These are phyloP conservation scores for Macrosiphum euphorbiae DNA, from an alignment of 2,888 invertebrate species.

Conservation along the genomic window DNA sequence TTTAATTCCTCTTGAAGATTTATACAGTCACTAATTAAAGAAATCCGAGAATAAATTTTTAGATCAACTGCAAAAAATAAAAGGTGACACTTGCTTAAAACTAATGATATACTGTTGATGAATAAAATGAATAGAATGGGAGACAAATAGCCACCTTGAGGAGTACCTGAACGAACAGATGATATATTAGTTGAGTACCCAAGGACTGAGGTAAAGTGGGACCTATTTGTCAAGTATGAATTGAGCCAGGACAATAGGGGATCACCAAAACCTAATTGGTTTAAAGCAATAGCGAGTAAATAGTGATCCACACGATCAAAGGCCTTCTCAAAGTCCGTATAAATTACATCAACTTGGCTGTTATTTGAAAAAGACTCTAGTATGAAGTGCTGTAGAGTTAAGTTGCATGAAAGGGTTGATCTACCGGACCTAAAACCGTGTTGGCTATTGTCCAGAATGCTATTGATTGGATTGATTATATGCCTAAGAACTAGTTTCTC, in stretches of 20 bases:
- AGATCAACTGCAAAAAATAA: neutral
- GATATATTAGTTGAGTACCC: too few relatives aligned
- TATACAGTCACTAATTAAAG: neutral
- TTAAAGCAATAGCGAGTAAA: too few relatives aligned
- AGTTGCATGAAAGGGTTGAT: slow-evolving; percentile 66
- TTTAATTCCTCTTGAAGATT: neutral
- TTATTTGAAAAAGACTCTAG: slow-evolving; percentile 51
- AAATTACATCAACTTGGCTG: too few relatives aligned
- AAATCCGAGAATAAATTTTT: neutral
- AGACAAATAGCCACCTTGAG: too few relatives aligned
- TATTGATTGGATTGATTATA: slow-evolving; percentile 52
- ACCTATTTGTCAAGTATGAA: too few relatives aligned
- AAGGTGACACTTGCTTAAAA: neutral
- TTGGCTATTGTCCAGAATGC: slow-evolving; percentile 62
- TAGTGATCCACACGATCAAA: too few relatives aligned
- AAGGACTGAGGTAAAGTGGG: too few relatives aligned
- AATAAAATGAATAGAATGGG: neutral
- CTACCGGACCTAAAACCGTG: slow-evolving; percentile 66
- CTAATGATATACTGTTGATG: neutral
- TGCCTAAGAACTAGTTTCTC: slow-evolving; percentile 65
- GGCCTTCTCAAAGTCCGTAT: too few relatives aligned
- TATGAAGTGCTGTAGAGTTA: slow-evolving; percentile 65
- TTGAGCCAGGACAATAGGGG: too few relatives aligned
- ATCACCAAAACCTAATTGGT: too few relatives aligned
- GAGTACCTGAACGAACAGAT: too few relatives aligned